A percentile compares a stretch with the other conserved stretches of the same genome.
Conservation (phyloP, 2,797 vertebrate genomes). For the Numenius phaeopus region DNA sequence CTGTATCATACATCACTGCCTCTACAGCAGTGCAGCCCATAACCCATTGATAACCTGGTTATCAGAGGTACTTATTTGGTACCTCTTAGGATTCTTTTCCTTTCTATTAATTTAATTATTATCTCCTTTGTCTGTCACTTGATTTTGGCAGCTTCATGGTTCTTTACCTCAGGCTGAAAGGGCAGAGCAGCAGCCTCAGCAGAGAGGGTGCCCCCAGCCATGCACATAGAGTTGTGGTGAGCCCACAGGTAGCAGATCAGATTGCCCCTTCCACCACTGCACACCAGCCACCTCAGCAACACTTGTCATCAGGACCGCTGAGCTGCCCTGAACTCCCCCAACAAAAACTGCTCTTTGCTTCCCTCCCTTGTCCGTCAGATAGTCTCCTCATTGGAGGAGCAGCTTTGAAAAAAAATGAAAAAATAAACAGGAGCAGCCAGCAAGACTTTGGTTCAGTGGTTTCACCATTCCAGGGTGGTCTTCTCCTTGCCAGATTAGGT, state of each 20-base stretch:
- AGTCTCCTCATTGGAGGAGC: accelerated
- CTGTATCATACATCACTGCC: not conserved
- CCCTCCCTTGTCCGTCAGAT: not conserved
- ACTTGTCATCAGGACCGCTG: not conserved
- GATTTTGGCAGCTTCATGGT: not conserved
- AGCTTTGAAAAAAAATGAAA: not conserved
- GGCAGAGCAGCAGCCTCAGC: not conserved
- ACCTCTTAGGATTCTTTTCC: not conserved
- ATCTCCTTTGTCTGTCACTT: not conserved
- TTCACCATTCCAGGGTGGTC: not conserved
- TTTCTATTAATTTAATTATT: not conserved
- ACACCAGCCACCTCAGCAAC: not conserved
- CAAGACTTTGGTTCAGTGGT: not conserved
- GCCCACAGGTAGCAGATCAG: not conserved
- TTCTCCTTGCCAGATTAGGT: not conserved
- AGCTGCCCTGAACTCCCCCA: not conserved
- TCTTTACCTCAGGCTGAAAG: not conserved
- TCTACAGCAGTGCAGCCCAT: not conserved
- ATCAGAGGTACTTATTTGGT: not conserved
- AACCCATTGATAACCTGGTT: not conserved
- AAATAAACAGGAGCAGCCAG: not conserved
- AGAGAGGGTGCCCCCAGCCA: not conserved
- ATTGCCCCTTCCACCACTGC: not conserved
- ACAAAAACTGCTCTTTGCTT: not conserved
- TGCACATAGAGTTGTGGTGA: accelerated